Base-by-base conservation (phyloP, 2,888 invertebrate species). In the Oscheius myriophilus region DNA sequence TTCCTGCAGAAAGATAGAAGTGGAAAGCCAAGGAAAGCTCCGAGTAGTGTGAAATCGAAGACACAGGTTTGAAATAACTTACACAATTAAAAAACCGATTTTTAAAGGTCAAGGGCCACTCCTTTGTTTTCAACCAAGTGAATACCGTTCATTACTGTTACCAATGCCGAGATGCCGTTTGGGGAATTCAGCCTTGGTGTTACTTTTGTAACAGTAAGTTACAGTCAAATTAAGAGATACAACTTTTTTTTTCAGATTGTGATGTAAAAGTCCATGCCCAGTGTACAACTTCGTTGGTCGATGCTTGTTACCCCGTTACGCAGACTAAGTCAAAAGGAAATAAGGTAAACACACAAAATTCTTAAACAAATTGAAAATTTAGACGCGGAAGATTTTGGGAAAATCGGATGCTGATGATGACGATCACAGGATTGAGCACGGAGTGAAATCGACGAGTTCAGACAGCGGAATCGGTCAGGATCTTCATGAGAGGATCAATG, bases 181-280 rank as follows among this genome's bases (percentile, higher is more conserved):
- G 94, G 91, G 97, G 97, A 59, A 92, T 97, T 71, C 95, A 95
- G 84, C 94, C 95, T 77, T 96, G 97, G 89, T 96, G 96, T 68
- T 96, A 93, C 90, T 93, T 94, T 86, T 98, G 97, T 89, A 91
- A 92, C 87, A 92, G 96, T 94, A 89, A 76, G 82, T 75, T 14
- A n/a, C 1, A 16, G 16, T 54, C 6, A 18, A 7, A 43, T 33
- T 33, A 33, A 58, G 16, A n/a, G 18, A 1, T n/a, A 41, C 23
- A 42, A 41, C n/a, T n/a, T 18, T 9, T 45, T 1, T 7, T 18
- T 58, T 43, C 26, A 92, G 94, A 92, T 88, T 95, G 95, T 90
- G 92, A 92, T 87, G 90, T 94, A 81, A 92, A 92, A 85, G 92
- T 94, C 83, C 95, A 95, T 89, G 92, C 93, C 75, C 89, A 89